These are phyloP conservation scores for Azorinus chamasolen DNA, from an alignment of 2,888 invertebrate genomes.

Conservation along the genomic window DNA sequence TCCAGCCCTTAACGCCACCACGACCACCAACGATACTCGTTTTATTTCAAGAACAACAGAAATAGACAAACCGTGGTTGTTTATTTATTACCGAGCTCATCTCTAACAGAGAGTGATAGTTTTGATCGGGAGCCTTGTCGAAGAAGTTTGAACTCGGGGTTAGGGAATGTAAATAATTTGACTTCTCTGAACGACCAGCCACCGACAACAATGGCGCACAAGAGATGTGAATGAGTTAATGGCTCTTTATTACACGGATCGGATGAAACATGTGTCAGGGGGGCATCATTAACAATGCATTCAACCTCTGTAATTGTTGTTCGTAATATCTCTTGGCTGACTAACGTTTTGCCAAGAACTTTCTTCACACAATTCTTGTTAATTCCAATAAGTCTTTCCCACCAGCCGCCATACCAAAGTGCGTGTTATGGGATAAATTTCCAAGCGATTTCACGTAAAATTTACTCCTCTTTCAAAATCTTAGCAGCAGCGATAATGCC, in stretches of 20 bases:
- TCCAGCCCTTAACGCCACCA: too few relatives aligned
- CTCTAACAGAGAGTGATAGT: too few relatives aligned
- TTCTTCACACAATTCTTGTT: slow-evolving; percentile 10
- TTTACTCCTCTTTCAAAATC: background rate
- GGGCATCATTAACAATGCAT: slow-evolving; percentile 41
- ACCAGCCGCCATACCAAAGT: slow-evolving; percentile 29
- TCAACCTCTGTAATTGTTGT: slow-evolving; percentile 2
- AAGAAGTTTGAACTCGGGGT: too few relatives aligned
- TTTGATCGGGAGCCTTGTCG: too few relatives aligned
- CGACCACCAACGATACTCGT: too few relatives aligned
- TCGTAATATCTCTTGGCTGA: background rate
- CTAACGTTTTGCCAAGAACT: background rate
- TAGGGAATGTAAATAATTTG: too few relatives aligned
- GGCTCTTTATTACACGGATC: slow-evolving; percentile 25
- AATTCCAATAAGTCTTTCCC: slow-evolving; percentile 54
- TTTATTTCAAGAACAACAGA: too few relatives aligned
- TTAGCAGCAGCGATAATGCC: background rate
- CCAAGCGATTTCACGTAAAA: background rate
- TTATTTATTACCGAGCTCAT: too few relatives aligned
- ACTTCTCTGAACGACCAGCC: too few relatives aligned
- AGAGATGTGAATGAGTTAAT: slow-evolving; percentile 11
- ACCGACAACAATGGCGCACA: too few relatives aligned
- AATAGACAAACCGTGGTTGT: too few relatives aligned
- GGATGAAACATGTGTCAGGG: slow-evolving; percentile 41
- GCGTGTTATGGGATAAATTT: background rate